Percentiles rank a stretch among this genome's conserved stretches.
Evolutionary conservation across 2,888 invertebrate species (phyloP).

Genomic region (Masnerella sp.): DNA sequence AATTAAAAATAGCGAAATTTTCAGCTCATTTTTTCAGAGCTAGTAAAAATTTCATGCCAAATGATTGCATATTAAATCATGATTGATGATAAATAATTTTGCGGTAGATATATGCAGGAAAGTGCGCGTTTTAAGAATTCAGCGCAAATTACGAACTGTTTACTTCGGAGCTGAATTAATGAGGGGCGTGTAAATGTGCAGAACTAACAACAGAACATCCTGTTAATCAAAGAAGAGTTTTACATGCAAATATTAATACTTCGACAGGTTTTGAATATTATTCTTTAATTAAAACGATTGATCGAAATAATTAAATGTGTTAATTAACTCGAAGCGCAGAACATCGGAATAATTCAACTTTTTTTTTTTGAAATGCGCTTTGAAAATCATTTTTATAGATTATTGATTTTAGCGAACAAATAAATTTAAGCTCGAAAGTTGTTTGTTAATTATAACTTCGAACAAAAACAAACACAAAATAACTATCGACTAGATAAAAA

Average conservation of each 20-base stretch:
- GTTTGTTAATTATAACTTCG: too few relatives aligned
- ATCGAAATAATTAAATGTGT: not conserved
- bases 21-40: too few relatives aligned
- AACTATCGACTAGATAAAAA: too few relatives aligned
- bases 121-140: conserved; percentile 30
- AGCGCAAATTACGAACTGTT: conserved; percentile 45
- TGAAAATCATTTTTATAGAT: too few relatives aligned
- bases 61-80: conserved; percentile 16
- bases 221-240: conserved; percentile 34
- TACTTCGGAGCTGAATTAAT: conserved; percentile 43
- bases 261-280: not conserved
- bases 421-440: too few relatives aligned
- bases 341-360: too few relatives aligned
- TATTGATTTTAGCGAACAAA: too few relatives aligned
- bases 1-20: not conserved
- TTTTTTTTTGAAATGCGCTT: too few relatives aligned
- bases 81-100: conserved; percentile 43
- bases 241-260: conserved; percentile 22
- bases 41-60: conserved; percentile 22
- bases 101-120: conserved; percentile 17
- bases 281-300: not conserved
- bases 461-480: too few relatives aligned
- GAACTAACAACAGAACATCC: conserved; percentile 51
- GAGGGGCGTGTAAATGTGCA: conserved; percentile 48
- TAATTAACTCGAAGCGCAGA: too few relatives aligned